Conservation (phyloP, 2,888 invertebrate species). For the Epirrhoe alternata region DNA sequence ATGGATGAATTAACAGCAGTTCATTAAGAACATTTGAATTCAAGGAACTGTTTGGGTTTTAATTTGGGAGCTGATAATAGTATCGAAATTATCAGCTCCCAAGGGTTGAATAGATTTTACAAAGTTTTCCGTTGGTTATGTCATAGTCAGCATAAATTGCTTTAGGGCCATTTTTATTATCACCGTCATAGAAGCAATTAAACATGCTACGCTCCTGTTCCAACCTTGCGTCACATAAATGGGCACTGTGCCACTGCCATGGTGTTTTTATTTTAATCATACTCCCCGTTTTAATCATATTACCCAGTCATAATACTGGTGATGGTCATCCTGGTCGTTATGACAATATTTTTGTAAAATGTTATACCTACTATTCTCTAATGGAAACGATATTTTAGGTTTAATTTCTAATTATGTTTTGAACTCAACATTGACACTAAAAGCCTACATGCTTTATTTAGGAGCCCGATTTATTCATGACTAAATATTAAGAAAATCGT, state of each 20-base stretch:
- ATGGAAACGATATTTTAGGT: background rate
- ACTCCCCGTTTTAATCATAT: background rate
- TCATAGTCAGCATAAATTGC: background rate
- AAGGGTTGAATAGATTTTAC: background rate
- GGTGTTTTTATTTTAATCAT: constrained; percentile 15
- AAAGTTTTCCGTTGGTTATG: constrained; percentile 3
- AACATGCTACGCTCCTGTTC: constrained; percentile 13
- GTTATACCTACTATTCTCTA: background rate
- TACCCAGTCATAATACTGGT: background rate
- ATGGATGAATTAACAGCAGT: background rate
- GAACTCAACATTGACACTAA: background rate
- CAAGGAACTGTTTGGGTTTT: background rate
- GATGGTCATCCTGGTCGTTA: background rate
- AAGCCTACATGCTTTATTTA: background rate
- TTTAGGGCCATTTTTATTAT: constrained; percentile 21
- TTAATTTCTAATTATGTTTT: background rate
- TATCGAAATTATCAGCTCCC: background rate
- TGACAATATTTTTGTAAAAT: background rate
- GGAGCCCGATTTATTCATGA: background rate
- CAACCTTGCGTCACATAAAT: constrained; percentile 18
- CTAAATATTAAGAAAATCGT: background rate
- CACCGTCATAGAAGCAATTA: constrained; percentile 23
- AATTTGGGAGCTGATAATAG: too few species aligned
- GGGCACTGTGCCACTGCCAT: constrained; percentile 22
- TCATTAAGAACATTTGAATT: background rate